Conservation (phyloP, 2,888 invertebrate species). For the Melipona bicolor region DNA sequence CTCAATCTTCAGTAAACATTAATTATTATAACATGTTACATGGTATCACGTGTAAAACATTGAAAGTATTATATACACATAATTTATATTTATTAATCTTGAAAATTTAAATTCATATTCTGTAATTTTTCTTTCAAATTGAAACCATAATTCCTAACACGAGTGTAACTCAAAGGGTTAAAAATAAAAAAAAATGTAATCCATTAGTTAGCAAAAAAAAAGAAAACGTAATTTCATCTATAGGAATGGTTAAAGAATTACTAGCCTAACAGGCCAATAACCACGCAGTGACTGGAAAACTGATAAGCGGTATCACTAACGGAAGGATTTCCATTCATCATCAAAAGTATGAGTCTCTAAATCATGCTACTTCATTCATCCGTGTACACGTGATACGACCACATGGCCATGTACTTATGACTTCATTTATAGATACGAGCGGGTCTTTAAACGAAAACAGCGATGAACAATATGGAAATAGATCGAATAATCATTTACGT, state of each 20-base stretch:
- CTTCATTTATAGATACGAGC: constrained; percentile 42
- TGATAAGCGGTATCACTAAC: constrained; percentile 16
- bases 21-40: too few species aligned
- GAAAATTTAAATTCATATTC: too few species aligned
- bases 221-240: neutral
- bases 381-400: constrained; percentile 49
- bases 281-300: neutral
- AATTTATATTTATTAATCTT: too few species aligned
- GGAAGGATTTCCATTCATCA: constrained; percentile 47
- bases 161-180: too few species aligned
- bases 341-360: constrained; percentile 43
- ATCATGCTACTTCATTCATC: constrained; percentile 53
- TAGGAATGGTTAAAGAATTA: neutral
- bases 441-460: constrained; percentile 49
- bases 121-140: too few species aligned
- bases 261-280: neutral
- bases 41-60: too few species aligned
- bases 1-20: too few species aligned
- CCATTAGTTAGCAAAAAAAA: neutral
- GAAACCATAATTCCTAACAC: too few species aligned
- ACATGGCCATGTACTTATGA: constrained; percentile 47
- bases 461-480: constrained; percentile 42
- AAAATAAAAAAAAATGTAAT: too few species aligned
- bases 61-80: too few species aligned
- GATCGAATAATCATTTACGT: constrained; percentile 60